Percentiles rank a stretch among this genome's conserved stretches.
Evolutionary conservation across 2,113 vertebrate species (phyloP).

Genomic region (Ptilonorhynchus violaceus): DNA sequence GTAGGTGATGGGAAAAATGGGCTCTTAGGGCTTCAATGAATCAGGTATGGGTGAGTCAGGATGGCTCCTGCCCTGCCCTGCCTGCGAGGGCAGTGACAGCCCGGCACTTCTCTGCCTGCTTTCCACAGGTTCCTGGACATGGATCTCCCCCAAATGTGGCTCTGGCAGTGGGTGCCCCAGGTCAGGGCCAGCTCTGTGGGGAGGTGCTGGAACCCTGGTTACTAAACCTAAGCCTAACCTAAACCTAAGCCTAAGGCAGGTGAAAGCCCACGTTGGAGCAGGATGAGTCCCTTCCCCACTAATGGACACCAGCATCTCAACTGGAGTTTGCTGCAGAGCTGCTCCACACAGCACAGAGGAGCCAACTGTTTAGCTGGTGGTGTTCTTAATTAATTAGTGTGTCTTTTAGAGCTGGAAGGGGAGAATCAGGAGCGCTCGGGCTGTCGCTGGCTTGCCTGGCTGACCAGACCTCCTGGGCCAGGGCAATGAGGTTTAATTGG

Average conservation of each 20-base stretch:
- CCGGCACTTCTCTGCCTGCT: not conserved
- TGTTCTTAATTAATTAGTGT: not conserved
- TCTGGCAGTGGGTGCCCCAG: not conserved
- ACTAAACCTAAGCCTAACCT: not conserved
- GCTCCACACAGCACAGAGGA: not conserved
- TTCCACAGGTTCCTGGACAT: not conserved
- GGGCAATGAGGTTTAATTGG: not conserved
- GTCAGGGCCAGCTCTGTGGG: not conserved
- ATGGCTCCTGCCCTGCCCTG: not conserved
- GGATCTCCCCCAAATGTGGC: rapidly evolving
- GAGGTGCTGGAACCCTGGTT: not conserved
- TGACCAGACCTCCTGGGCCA: not conserved
- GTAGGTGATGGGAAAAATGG: not conserved
- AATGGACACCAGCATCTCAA: rapidly evolving
- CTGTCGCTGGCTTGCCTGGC: not conserved
- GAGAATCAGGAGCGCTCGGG: not conserved
- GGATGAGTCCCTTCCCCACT: not conserved
- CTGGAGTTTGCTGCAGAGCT: not conserved
- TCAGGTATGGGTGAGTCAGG: not conserved
- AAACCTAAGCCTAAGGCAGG: not conserved
- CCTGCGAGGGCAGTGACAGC: not conserved
- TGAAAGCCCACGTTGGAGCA: not conserved
- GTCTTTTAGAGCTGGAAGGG: not conserved
- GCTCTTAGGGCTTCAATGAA: not conserved
- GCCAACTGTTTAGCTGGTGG: not conserved